These are phyloP conservation scores for Enchytraeus crypticus DNA, from an alignment of 2,888 invertebrate genomes.

Conservation along the genomic window DNA sequence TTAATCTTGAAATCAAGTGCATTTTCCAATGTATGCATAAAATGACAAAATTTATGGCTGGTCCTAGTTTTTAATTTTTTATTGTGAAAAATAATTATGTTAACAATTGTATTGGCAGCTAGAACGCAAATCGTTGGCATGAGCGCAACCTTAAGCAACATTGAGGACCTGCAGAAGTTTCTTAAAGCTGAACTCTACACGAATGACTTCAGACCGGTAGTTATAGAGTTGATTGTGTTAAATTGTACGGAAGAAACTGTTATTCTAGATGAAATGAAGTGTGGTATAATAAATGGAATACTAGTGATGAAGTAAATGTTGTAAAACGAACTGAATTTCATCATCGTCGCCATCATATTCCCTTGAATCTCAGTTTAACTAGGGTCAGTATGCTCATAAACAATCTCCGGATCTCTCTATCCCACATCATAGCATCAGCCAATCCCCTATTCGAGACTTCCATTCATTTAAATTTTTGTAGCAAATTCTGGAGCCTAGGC, in stretches of 20 bases:
- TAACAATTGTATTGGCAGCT: too few species aligned
- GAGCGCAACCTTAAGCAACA: conserved; percentile 93
- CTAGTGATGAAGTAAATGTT: background rate
- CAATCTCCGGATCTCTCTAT: background rate
- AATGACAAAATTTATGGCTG: too few species aligned
- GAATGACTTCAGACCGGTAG: conserved; percentile 81
- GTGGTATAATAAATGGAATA: background rate
- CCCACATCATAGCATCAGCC: too few species aligned
- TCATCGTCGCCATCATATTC: background rate
- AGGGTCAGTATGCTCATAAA: background rate
- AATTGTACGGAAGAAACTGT: background rate
- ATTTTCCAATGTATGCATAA: too few species aligned
- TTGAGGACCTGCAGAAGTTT: conserved; percentile 70
- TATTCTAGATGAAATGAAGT: background rate
- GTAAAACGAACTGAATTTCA: background rate
- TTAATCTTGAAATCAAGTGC: too few species aligned
- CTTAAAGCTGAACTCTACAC: conserved; percentile 73
- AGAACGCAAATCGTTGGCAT: conserved; percentile 81
- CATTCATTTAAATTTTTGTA: too few species aligned
- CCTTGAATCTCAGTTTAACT: too few species aligned
- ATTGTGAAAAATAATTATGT: too few species aligned
- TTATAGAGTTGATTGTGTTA: conserved; percentile 39
- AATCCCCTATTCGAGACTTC: too few species aligned
- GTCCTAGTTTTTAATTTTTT: too few species aligned
- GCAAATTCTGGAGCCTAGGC: too few species aligned